phyloP scores from a whole-genome alignment of 2,888 invertebrate genomes.

The Quadriops clusia region DNA sequence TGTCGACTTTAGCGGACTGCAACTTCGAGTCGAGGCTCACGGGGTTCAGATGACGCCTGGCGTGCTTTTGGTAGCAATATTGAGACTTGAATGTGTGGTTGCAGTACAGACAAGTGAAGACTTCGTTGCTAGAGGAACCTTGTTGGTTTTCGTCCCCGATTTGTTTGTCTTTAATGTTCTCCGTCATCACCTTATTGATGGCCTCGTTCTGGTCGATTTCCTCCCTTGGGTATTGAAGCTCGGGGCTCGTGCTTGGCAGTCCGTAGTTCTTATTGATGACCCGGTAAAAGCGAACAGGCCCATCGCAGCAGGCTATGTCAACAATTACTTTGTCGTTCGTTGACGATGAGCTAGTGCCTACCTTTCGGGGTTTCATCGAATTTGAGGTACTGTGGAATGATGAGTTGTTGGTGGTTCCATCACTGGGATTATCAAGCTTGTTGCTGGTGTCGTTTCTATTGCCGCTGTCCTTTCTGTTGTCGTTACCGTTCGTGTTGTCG shows the following conservation, averaged over 20 bases:
- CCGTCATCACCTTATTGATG: constrained; percentile 35
- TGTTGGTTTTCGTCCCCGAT: constrained; percentile 31
- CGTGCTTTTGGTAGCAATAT: constrained; percentile 75
- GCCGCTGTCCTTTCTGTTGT: constrained; percentile 8
- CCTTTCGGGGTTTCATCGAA: constrained; percentile 11
- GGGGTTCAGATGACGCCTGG: constrained; percentile 55
- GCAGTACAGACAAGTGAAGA: constrained; percentile 62
- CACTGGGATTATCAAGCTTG: not conserved
- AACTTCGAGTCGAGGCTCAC: constrained; percentile 37
- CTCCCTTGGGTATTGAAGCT: constrained; percentile 21
- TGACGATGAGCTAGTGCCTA: too few species aligned
- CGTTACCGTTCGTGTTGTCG: not conserved
- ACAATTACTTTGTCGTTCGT: constrained; percentile 49
- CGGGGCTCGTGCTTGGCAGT: constrained; percentile 25
- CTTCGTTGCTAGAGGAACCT: constrained; percentile 28
- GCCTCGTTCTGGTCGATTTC: constrained; percentile 27
- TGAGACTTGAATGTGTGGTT: constrained; percentile 72
- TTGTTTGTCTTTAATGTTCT: constrained; percentile 31
- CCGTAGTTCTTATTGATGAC: constrained; percentile 75
- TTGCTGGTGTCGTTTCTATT: not conserved
- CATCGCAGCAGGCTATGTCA: constrained; percentile 86
- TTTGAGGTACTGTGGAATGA: constrained; percentile 14
- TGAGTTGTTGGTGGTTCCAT: constrained; percentile 8
- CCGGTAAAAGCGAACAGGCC: constrained; percentile 75
- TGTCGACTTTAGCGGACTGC: constrained; percentile 20